A percentile compares a stretch with the other conserved stretches of the same genome.
Conservation (phyloP, 2,797 vertebrate genomes). For the Urocyon cinereoargenteus region DNA sequence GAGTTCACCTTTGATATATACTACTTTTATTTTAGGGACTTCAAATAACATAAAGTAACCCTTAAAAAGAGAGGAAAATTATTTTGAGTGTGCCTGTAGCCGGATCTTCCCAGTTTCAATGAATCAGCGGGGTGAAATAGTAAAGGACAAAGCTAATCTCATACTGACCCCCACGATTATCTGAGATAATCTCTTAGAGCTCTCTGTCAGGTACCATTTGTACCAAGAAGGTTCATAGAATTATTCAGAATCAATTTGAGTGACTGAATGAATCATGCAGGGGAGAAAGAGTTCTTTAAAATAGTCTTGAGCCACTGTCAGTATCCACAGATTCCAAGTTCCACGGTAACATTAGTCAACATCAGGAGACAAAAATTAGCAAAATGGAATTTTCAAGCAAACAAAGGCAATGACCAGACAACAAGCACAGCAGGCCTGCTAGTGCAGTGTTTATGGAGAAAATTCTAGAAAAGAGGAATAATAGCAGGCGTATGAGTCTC, state of each 20-base stretch:
- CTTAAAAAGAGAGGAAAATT: conserved; percentile 3
- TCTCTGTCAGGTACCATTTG: background rate
- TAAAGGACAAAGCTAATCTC: background rate
- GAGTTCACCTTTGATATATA: background rate
- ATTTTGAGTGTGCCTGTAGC: background rate
- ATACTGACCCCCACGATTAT: background rate
- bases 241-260: background rate
- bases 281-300: background rate
- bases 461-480: background rate
- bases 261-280: background rate
- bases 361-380: background rate
- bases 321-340: background rate
- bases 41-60: background rate
- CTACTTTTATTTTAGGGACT: conserved; percentile 1
- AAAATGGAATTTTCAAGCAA: background rate
- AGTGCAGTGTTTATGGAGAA: background rate
- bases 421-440: background rate
- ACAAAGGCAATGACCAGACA: background rate
- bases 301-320: background rate
- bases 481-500: background rate
- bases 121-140: background rate
- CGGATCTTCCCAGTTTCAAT: background rate
- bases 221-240: background rate
- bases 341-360: background rate
- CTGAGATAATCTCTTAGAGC: background rate